Base-by-base conservation (phyloP, 2,113 vertebrate species). In the Melozone crissalis region DNA sequence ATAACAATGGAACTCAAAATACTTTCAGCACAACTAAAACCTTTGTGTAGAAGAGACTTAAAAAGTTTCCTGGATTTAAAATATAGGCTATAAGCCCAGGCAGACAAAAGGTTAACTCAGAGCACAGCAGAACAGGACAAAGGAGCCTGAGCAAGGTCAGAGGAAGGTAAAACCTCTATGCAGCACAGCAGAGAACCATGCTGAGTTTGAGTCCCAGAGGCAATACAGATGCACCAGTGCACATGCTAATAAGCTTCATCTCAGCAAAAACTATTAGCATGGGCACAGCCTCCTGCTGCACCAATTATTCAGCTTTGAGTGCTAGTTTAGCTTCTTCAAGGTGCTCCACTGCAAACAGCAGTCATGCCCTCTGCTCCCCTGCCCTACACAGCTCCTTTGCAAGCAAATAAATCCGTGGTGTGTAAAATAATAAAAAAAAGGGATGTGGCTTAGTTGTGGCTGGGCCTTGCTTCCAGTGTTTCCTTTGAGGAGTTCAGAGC, bases 191-290 rank as follows among this genome's bases (percentile, higher is more conserved):
- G 76, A 74, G 91, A 93, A 65, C 95, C 93, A 57, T 61, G 86
- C 94, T 72, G 94, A 76, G 35, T 92, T 92, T 86, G 86, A 94
- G 73, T 97, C 96, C 95, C 96, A 94, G 69, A 94, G 96, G 96
- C 96, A 97, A 95, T 95, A 86, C 95, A 93, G 95, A 97, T 97
- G 96, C 96, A 96, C 95, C 95, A 96, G 83, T 96, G 96, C 93
- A 96, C 96, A 96, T 96, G 93, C 78, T 97, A 97, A 97, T 97
- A 95, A 97, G 94, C 94, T 95, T 96, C 96, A 96, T 92, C 83
- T 91, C 94, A 68, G 93, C 84, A 94, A 96, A 95, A 95, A 97
- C 95, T 96, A 95, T 96, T 94, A 96, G 61, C 93, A 71, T 52
- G 93, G 95, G 93, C 86, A 92, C 91, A 89, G 89, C 84, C 93